phyloP scores from a whole-genome alignment of 2,888 invertebrate genomes.

The Eristalis intricaria region DNA sequence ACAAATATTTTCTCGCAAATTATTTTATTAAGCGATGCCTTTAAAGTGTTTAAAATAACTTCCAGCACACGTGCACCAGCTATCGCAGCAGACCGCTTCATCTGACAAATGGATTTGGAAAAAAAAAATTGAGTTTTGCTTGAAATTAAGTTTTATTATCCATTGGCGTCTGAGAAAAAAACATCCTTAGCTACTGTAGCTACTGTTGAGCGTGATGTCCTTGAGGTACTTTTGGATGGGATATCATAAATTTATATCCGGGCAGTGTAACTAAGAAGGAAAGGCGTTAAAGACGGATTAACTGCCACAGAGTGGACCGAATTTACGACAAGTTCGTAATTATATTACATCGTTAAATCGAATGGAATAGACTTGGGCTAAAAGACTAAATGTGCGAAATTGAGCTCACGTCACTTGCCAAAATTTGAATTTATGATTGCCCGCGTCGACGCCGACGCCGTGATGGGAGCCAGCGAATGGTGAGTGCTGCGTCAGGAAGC shows the following conservation, averaged over 20 bases:
- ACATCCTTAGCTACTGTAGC: background rate
- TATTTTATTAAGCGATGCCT: background rate
- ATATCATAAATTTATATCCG: background rate
- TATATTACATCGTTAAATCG: constrained; percentile 62
- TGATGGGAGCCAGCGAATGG: background rate
- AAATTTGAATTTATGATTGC: constrained; percentile 47
- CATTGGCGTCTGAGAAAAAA: background rate
- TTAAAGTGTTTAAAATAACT: background rate
- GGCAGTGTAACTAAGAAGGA: background rate
- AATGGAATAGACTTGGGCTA: constrained; percentile 15
- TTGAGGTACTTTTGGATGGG: background rate
- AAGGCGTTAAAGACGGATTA: constrained; percentile 44
- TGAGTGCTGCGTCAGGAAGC: background rate
- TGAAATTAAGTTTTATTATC: background rate
- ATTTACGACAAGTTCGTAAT: constrained; percentile 56
- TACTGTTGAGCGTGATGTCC: background rate
- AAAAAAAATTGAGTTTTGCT: background rate
- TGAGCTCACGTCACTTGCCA: constrained; percentile 47
- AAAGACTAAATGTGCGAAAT: constrained; percentile 17
- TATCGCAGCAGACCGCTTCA: background rate
- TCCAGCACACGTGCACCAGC: background rate
- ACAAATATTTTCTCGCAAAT: background rate
- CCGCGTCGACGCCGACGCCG: background rate
- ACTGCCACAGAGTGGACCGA: constrained; percentile 41
- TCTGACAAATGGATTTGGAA: background rate